Conservation (phyloP, 2,797 vertebrate genomes). For the Eospalax fontanierii region DNA sequence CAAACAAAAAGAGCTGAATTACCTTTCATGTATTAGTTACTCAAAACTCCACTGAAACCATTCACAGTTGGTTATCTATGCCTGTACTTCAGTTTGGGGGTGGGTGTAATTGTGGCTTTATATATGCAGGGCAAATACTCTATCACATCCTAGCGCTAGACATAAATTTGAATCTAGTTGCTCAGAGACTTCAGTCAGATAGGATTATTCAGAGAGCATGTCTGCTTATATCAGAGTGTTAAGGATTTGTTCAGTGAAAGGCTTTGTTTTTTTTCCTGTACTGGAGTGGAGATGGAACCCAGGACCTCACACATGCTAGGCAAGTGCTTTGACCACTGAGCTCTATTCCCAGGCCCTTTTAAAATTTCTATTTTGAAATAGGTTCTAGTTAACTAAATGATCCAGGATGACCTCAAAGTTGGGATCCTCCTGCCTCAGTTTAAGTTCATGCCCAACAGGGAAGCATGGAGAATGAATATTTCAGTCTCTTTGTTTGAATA, state of each 20-base stretch:
- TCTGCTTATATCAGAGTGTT: neutral
- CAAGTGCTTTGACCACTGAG: neutral
- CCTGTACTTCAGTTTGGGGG: neutral
- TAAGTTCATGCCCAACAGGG: neutral
- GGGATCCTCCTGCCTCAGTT: neutral
- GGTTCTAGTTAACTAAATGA: neutral
- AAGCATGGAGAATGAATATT: too few relatives aligned
- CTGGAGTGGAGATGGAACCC: neutral
- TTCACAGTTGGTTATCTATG: neutral
- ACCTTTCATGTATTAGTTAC: neutral
- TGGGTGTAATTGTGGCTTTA: too few relatives aligned
- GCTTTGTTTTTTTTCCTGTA: neutral
- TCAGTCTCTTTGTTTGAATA: too few relatives aligned
- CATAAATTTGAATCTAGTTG: neutral
- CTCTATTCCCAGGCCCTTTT: neutral
- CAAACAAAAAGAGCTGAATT: neutral
- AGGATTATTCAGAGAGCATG: neutral
- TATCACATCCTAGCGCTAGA: too few relatives aligned
- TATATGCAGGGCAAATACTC: too few relatives aligned
- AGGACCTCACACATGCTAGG: neutral
- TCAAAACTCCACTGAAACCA: neutral
- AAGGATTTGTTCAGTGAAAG: neutral
- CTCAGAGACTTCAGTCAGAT: neutral
- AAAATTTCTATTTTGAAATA: neutral
- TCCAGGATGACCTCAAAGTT: neutral